These are phyloP conservation scores for Porphyrio hochstetteri DNA, from an alignment of 2,113 vertebrate genomes.

Conservation along the genomic window DNA sequence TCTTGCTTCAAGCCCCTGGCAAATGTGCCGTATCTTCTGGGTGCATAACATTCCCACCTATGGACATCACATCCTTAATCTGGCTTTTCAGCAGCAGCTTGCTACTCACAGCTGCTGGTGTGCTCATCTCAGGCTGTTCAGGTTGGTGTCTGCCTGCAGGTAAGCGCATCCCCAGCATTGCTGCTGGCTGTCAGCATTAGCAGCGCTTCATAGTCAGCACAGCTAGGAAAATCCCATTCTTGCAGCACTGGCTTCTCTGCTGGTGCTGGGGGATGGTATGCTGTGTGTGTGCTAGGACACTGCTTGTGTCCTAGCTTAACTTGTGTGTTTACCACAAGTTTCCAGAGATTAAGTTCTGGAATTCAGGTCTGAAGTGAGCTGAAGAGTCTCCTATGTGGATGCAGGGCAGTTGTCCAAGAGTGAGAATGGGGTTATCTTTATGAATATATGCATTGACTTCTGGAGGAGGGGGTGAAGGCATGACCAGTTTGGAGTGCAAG, in stretches of 20 bases:
- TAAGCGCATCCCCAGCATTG: not conserved
- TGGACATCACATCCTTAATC: not conserved
- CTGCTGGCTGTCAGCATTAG: not conserved
- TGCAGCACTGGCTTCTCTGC: not conserved
- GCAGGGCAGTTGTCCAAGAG: not conserved
- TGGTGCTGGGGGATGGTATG: not conserved
- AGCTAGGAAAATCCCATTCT: not conserved
- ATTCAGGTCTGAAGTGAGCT: not conserved
- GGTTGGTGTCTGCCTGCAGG: not conserved
- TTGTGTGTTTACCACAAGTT: not conserved
- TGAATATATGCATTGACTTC: not conserved
- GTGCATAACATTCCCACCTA: not conserved
- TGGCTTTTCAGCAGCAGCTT: not conserved
- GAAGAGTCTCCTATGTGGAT: not conserved
- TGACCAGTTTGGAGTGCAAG: not conserved
- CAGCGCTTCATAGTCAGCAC: not conserved
- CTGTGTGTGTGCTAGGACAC: not conserved
- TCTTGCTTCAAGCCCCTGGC: not conserved
- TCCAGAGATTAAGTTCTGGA: not conserved
- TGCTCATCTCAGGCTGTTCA: rapidly evolving
- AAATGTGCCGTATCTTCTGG: rapidly evolving
- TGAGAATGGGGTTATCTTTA: not conserved
- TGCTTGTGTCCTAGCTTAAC: too few species aligned
- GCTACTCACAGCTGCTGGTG: not conserved
- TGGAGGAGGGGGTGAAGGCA: not conserved